Conservation (phyloP, 2,113 vertebrate species). For the Grallaria varia region DNA sequence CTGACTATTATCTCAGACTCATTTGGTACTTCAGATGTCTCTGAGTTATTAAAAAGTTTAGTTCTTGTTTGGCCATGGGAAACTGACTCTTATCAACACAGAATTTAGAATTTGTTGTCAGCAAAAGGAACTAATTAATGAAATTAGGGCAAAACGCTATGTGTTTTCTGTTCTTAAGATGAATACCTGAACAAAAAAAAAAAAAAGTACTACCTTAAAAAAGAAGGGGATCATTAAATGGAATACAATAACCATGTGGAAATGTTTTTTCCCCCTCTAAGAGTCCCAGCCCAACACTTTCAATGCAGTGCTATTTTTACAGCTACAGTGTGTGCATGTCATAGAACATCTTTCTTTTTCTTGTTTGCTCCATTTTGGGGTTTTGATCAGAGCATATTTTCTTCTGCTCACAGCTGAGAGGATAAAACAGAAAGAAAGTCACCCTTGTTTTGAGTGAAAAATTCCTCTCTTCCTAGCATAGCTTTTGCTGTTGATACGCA, state of each 20-base stretch:
- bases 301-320: neutral
- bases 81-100: neutral
- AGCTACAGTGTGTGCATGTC: neutral
- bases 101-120: neutral
- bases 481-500: neutral
- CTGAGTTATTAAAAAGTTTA: neutral
- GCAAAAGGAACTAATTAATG: neutral
- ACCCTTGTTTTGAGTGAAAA: neutral
- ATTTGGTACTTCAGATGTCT: neutral
- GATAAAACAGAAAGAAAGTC: neutral
- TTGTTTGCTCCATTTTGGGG: neutral
- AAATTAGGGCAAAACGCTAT: neutral
- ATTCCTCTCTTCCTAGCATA: neutral
- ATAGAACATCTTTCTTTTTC: neutral
- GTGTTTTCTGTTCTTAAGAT: neutral
- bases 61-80: neutral
- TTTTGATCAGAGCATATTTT: neutral
- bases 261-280: neutral
- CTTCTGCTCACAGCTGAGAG: neutral
- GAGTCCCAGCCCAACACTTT: neutral
- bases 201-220: neutral
- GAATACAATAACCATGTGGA: neutral
- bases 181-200: neutral
- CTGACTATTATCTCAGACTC: neutral
- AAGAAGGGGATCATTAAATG: neutral